A percentile compares a stretch with the other conserved stretches of the same genome.
Conservation (phyloP, 2,888 invertebrate species). For the Eupeodes latifasciatus region DNA sequence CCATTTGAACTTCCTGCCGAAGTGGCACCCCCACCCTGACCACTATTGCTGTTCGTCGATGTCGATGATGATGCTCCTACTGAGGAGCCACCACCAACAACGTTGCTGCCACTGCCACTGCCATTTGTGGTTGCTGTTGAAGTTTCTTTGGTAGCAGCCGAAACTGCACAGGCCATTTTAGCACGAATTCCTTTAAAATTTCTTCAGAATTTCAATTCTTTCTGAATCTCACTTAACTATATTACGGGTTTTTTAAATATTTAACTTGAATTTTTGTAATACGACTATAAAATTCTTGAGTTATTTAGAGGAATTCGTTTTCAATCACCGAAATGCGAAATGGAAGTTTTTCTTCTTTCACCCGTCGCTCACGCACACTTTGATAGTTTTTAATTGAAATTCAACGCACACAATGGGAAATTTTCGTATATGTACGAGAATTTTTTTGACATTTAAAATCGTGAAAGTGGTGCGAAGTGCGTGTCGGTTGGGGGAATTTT, state of each 20-base stretch:
- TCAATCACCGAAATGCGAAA: conserved; percentile 53
- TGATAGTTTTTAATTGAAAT: conserved; percentile 59
- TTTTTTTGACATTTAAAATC: conserved; percentile 58
- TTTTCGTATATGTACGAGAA: conserved; percentile 65
- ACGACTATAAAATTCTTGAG: conserved; percentile 4
- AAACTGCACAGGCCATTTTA: conserved; percentile 82
- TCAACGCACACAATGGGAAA: conserved; percentile 63
- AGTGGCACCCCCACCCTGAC: conserved; percentile 77
- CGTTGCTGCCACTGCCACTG: conserved; percentile 53
- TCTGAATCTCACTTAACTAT: neutral
- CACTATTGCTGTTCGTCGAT: conserved; percentile 62
- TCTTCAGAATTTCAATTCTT: conserved; percentile 2
- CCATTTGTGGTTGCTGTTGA: conserved; percentile 79
- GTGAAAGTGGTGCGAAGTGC: conserved; percentile 62
- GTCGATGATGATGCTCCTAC: conserved; percentile 57
- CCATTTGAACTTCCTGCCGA: conserved; percentile 72
- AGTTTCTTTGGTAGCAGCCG: conserved; percentile 80
- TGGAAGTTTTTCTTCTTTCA: conserved; percentile 72
- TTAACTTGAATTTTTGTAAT: neutral
- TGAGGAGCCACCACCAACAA: conserved; percentile 46
- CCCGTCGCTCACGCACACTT: conserved; percentile 54
- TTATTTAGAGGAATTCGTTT: conserved; percentile 63
- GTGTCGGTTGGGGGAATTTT: neutral
- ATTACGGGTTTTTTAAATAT: conserved; percentile 16
- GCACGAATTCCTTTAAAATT: conserved; percentile 43